Conservation (phyloP, 2,888 invertebrate species). For the Apeira syringaria region DNA sequence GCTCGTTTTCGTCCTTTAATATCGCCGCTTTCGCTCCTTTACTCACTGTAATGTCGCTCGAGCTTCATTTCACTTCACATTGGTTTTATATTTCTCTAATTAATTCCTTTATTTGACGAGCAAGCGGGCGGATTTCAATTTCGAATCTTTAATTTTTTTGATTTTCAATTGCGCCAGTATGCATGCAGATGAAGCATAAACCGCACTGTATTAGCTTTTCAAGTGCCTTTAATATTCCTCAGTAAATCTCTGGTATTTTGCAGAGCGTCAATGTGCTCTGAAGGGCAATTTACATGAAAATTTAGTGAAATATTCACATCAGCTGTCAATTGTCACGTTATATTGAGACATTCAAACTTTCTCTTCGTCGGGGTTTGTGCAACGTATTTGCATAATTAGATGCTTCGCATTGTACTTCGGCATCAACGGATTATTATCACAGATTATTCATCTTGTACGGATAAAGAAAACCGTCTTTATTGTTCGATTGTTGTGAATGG, state of each 20-base stretch:
- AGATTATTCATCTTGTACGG: slow-evolving; percentile 49
- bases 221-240: slow-evolving; percentile 54
- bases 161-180: slow-evolving; percentile 57
- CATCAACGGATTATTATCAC: slow-evolving; percentile 55
- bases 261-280: slow-evolving; percentile 51
- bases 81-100: slow-evolving; percentile 62
- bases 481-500: slow-evolving; percentile 40
- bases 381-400: slow-evolving; percentile 74
- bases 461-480: slow-evolving; percentile 40
- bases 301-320: slow-evolving; percentile 77
- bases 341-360: slow-evolving; percentile 77
- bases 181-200: slow-evolving; percentile 66
- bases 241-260: slow-evolving; percentile 52
- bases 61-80: slow-evolving; percentile 68
- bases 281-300: slow-evolving; percentile 73
- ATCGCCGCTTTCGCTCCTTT: slow-evolving; percentile 69
- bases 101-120: slow-evolving; percentile 57
- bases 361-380: slow-evolving; percentile 60
- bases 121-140: slow-evolving; percentile 49
- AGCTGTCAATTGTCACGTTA: slow-evolving; percentile 74
- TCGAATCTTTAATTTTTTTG: slow-evolving; percentile 56
- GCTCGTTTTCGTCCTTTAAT: slow-evolving; percentile 79
- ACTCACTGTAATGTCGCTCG: slow-evolving; percentile 60
- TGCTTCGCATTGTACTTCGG: slow-evolving; percentile 55
- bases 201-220: slow-evolving; percentile 61